These are phyloP conservation scores for Troilus luridus DNA, from an alignment of 2,888 invertebrate genomes.

Conservation along the genomic window DNA sequence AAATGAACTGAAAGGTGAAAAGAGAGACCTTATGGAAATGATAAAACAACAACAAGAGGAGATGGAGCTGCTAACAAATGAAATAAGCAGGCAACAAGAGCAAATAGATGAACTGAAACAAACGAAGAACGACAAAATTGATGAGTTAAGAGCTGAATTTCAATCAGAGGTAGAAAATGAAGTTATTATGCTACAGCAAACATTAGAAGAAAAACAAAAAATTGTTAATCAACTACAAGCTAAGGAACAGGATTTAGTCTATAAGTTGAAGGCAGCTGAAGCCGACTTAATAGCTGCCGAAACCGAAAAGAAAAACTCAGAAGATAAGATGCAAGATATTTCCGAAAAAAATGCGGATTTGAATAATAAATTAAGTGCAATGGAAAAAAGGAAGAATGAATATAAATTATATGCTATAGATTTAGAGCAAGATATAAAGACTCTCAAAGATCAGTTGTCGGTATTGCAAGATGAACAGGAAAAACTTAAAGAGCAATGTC, in stretches of 20 bases:
- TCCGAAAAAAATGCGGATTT: slow-evolving; percentile 60
- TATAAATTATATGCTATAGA: slow-evolving; percentile 63
- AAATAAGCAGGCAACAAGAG: slow-evolving; percentile 61
- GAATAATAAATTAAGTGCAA: slow-evolving; percentile 55
- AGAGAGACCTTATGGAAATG: slow-evolving; percentile 62
- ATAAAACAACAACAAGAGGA: slow-evolving; percentile 63
- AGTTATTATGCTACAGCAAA: slow-evolving; percentile 62
- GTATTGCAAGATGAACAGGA: slow-evolving; percentile 60
- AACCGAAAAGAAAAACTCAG: slow-evolving; percentile 59
- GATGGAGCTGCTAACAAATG: slow-evolving; percentile 61
- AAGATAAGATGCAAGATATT: slow-evolving; percentile 59
- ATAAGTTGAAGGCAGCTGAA: slow-evolving; percentile 62
- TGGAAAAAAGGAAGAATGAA: slow-evolving; percentile 64
- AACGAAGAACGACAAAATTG: slow-evolving; percentile 59
- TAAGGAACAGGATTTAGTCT: slow-evolving; percentile 60
- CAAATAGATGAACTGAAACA: slow-evolving; percentile 62
- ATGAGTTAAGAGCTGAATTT: slow-evolving; percentile 61
- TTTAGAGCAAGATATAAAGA: slow-evolving; percentile 60
- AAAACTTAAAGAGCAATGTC: slow-evolving; percentile 60
- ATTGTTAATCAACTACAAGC: slow-evolving; percentile 58
- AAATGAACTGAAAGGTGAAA: slow-evolving; percentile 59
- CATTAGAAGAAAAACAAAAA: slow-evolving; percentile 62
- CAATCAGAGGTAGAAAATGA: slow-evolving; percentile 63
- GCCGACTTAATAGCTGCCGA: slow-evolving; percentile 60
- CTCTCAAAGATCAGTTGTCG: slow-evolving; percentile 58